These are phyloP conservation scores for Elgaria multicarinata DNA, from an alignment of 2,113 vertebrate genomes.

Conservation along the genomic window DNA sequence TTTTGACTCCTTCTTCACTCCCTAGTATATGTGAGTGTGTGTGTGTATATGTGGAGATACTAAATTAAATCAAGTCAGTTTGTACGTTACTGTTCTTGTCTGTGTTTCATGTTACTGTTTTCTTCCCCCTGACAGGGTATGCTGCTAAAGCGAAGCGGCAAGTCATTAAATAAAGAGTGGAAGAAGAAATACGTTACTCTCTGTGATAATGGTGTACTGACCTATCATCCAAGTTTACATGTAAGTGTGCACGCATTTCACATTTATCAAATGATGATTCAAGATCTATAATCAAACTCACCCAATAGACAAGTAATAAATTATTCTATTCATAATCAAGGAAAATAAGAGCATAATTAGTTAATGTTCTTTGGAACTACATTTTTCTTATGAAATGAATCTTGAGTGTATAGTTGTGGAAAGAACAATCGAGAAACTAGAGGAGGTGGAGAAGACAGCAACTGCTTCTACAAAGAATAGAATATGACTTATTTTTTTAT, in stretches of 20 bases:
- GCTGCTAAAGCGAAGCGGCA: slow-evolving; percentile 94
- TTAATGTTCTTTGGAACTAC: neutral
- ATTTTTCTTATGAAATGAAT: neutral
- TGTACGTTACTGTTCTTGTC: neutral
- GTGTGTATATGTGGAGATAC: no score
- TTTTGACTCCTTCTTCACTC: neutral
- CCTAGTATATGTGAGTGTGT: neutral
- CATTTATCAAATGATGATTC: rapidly evolving
- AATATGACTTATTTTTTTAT: no score
- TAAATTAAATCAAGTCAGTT: neutral
- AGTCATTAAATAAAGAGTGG: slow-evolving; percentile 97
- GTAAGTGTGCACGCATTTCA: slow-evolving; percentile 72
- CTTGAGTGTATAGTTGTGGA: neutral
- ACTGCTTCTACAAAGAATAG: neutral
- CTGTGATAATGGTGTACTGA: slow-evolving; percentile 94
- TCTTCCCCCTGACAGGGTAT: slow-evolving; percentile 83
- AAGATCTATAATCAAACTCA: rapidly evolving
- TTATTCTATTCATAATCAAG: neutral
- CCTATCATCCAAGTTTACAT: slow-evolving; percentile 96
- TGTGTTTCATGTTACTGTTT: neutral
- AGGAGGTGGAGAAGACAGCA: neutral
- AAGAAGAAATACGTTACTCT: slow-evolving; percentile 98
- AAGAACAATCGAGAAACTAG: neutral
- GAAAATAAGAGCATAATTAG: neutral
- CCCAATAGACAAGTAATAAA: rapidly evolving